Conservation (phyloP, 2,797 vertebrate species). For the Phataginus tricuspis region DNA sequence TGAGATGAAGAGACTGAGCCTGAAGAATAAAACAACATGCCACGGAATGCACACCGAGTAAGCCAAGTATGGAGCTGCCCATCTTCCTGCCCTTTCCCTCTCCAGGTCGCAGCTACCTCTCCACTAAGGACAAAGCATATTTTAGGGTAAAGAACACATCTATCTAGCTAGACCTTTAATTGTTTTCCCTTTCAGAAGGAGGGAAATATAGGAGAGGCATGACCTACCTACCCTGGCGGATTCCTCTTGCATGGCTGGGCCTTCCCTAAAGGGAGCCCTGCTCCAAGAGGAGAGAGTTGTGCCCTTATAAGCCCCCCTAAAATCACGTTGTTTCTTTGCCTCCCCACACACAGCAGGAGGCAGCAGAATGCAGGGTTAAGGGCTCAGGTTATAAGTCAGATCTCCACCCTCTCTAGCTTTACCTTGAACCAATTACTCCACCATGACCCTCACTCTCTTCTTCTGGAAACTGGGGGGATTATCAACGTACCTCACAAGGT, state of each 20-base stretch:
- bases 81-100: not conserved
- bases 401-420: not conserved
- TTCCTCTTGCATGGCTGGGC: rapidly evolving
- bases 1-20: not conserved
- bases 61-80: not conserved
- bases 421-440: not conserved
- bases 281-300: not conserved
- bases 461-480: not conserved
- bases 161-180: not conserved
- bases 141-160: not conserved
- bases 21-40: not conserved
- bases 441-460: not conserved
- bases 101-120: not conserved
- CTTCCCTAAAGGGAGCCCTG: not conserved
- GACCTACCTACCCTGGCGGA: not conserved
- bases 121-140: not conserved
- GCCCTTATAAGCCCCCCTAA: not conserved
- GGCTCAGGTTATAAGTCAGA: not conserved
- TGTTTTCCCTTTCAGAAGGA: not conserved
- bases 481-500: not conserved
- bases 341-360: not conserved
- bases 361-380: not conserved
- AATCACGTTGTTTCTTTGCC: not conserved
- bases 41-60: not conserved
- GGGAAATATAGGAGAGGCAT: not conserved